These are phyloP conservation scores for Aspidapion aeneum DNA, from an alignment of 2,888 invertebrate species.

Conservation along the genomic window DNA sequence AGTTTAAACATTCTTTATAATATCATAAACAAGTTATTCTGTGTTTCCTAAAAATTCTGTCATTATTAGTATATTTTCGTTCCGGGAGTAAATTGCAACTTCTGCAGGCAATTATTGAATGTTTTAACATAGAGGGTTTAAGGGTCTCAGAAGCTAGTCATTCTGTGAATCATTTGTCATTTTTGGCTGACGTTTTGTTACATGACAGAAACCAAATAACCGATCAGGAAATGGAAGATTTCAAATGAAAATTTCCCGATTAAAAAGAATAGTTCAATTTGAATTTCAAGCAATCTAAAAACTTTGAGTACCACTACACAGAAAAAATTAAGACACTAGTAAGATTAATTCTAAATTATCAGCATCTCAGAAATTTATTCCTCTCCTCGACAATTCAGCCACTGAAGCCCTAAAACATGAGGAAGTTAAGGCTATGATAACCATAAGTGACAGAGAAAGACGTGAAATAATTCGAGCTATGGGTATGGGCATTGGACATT, in stretches of 20 bases:
- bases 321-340: too few relatives aligned
- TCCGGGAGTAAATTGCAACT: constrained; percentile 21
- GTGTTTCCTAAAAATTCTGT: too few relatives aligned
- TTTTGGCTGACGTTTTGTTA: background rate
- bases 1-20: too few relatives aligned
- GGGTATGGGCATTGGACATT: constrained; percentile 56
- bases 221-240: constrained; percentile 39
- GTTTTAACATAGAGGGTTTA: constrained; percentile 1
- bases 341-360: too few relatives aligned
- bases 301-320: constrained; percentile 6
- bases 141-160: background rate
- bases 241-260: constrained; percentile 37
- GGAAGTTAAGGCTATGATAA: too few relatives aligned
- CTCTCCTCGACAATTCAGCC: too few relatives aligned
- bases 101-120: constrained; percentile 7
- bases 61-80: too few relatives aligned
- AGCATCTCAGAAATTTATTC: too few relatives aligned
- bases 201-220: constrained; percentile 21
- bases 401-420: too few relatives aligned
- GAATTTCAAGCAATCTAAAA: constrained; percentile 14
- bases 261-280: constrained; percentile 36
- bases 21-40: too few relatives aligned
- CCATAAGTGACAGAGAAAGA: constrained; percentile 22
- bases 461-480: constrained; percentile 56
- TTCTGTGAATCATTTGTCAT: background rate